Evolutionary conservation across 2,113 vertebrate genomes (phyloP), one percentile per base, ranked within the genome.

Genomic region (Dascyllus trimaculatus): DNA sequence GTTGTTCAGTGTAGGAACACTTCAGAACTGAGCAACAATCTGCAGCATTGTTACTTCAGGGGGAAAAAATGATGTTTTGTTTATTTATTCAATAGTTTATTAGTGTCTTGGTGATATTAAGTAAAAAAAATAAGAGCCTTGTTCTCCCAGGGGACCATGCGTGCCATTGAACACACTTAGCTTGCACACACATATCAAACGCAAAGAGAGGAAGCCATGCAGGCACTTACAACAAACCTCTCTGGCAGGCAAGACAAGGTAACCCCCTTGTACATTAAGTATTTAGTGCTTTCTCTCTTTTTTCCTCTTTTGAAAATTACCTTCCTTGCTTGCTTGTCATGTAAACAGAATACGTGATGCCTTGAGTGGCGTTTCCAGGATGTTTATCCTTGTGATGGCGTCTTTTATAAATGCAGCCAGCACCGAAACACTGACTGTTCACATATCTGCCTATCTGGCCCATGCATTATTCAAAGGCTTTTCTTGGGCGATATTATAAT

Each of bases 391-490:
- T 88, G 85, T 90, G 88, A 92, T 89, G 85, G 84, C 82, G 75
- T 88, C 89, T 91, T 92, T 92, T 91, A 89, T 85, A 90, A 91
- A 91, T 85, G 91, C 82, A 81, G 80, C 85, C 76, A 24, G 74
- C 87, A 80, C 86, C 73, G 82, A 90, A 91, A 92, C 91, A 92
- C 85, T 71, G 86, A 84, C 87, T 85, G 84, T 85, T 91, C 88
- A 89, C 90, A 84, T 90, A 91, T 89, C 90, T 82, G 85, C 88
- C 91, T 89, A 91, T 92, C 90, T 90, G 86, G 69, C 65, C 89
- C 89, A 94, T 95, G 92, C 93, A 94, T 95, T 94, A 95, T 95
- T 95, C 92, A 95, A 89, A 89, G 91, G 85, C 91, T 89, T 91
- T 91, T 91, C 89, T 92, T 91, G 88, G 88, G 91, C 90, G 90